phyloP scores from a whole-genome alignment of 2,113 vertebrate species.

The Lagopus muta region DNA sequence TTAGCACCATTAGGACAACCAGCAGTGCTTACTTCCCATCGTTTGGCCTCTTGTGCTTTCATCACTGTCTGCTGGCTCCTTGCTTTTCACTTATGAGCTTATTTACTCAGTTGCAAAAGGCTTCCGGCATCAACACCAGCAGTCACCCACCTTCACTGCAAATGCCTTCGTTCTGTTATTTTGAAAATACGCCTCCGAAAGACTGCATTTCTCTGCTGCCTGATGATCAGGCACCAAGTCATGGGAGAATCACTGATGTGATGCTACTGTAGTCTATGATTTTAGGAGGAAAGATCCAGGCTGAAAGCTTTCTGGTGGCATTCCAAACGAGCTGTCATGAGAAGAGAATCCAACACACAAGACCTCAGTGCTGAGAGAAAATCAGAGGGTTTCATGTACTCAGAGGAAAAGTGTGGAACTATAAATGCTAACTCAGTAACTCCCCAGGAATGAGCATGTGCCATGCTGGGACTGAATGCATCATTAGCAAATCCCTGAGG shows the following conservation, averaged over 20 bases:
- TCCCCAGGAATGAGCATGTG: constrained; percentile 64
- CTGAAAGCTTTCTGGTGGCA: constrained; percentile 43
- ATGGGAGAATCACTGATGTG: neutral
- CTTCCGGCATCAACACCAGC: neutral
- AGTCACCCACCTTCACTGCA: neutral
- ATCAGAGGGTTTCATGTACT: constrained; percentile 39
- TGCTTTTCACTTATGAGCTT: neutral
- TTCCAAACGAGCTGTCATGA: constrained; percentile 58
- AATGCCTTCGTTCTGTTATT: neutral
- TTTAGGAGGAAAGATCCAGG: constrained; percentile 10
- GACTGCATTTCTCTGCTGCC: neutral
- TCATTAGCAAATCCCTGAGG: constrained; percentile 53
- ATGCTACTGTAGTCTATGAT: constrained; percentile 3
- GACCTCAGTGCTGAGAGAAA: constrained; percentile 51
- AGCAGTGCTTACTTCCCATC: neutral
- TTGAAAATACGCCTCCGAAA: neutral
- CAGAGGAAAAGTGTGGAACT: constrained; percentile 33
- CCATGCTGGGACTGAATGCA: constrained; percentile 48
- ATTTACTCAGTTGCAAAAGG: neutral
- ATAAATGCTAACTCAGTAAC: constrained; percentile 62
- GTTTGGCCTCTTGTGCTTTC: neutral
- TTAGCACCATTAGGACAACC: neutral
- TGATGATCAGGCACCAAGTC: neutral
- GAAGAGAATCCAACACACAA: constrained; percentile 35
- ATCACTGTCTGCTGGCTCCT: neutral